A percentile compares a stretch with the other conserved stretches of the same genome.
Evolutionary conservation across 1,140 invertebrate species (phyloP).

Genomic region (Zaprionus gabonicus): DNA sequence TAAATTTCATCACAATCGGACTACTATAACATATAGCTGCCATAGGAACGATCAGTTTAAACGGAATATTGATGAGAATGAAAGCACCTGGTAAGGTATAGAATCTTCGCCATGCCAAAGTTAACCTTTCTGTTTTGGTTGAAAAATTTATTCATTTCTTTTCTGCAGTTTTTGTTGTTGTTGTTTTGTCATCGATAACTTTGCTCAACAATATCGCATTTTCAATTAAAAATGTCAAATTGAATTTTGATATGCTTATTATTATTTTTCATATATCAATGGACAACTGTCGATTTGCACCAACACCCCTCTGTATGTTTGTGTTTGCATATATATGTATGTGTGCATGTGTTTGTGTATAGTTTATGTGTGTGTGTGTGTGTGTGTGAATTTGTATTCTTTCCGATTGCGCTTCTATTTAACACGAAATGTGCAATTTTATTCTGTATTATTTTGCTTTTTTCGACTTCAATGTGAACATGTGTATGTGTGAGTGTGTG

Average conservation of each 20-base stretch:
- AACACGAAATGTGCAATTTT: slow-evolving; percentile 7
- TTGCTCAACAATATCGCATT: background rate
- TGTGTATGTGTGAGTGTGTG: background rate
- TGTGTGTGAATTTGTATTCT: background rate
- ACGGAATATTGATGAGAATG: no score
- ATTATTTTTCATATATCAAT: background rate
- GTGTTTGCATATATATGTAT: background rate
- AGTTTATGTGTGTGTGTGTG: background rate
- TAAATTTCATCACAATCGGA: no score
- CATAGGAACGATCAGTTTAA: no score
- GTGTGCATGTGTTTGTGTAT: background rate
- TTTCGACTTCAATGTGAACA: background rate
- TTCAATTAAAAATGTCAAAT: slow-evolving; percentile 5
- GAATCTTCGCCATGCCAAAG: no score
- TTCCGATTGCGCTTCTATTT: background rate
- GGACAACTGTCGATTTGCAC: background rate
- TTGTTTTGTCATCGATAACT: background rate
- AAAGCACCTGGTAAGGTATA: no score
- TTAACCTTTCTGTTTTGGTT: background rate
- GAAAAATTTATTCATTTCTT: background rate
- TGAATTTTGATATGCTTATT: slow-evolving; percentile 3
- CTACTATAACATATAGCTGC: no score
- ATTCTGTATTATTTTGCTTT: background rate
- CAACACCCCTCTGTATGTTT: background rate
- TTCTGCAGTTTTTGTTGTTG: background rate